Percentiles rank a stretch among this genome's conserved stretches.
Evolutionary conservation across 1,140 invertebrate genomes (phyloP).

Genomic region (Aphis gossypii): DNA sequence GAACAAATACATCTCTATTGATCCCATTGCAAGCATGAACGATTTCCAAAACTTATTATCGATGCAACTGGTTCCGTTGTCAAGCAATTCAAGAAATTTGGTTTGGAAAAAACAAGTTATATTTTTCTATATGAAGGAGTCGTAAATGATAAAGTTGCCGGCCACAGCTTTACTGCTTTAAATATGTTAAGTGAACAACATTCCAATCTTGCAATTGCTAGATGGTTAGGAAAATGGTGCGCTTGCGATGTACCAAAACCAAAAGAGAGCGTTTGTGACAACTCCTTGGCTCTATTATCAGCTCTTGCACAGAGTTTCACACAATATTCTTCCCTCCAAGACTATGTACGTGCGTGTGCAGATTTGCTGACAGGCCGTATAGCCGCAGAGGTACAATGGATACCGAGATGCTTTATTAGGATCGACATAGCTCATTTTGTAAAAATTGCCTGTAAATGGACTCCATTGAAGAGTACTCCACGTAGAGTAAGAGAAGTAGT

Average conservation of each 20-base stretch:
- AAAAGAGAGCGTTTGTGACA: neutral
- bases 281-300: neutral
- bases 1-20: neutral
- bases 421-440: conserved; percentile 13
- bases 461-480: neutral
- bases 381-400: neutral
- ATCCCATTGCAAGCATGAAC: neutral
- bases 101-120: neutral
- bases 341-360: neutral
- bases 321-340: neutral
- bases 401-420: neutral
- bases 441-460: neutral
- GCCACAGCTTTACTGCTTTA: neutral
- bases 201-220: neutral
- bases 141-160: neutral
- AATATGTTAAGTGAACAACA: conserved; percentile 39
- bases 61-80: conserved; percentile 2
- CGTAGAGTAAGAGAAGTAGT: neutral
- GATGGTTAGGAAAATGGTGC: neutral
- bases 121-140: neutral
- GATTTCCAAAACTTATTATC: neutral
- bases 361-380: neutral
- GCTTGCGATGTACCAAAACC: neutral
- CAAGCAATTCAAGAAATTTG: neutral
- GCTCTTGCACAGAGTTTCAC: neutral